These are phyloP conservation scores for Octonoba sinensis DNA, from an alignment of 2,888 invertebrate genomes.

Conservation along the genomic window DNA sequence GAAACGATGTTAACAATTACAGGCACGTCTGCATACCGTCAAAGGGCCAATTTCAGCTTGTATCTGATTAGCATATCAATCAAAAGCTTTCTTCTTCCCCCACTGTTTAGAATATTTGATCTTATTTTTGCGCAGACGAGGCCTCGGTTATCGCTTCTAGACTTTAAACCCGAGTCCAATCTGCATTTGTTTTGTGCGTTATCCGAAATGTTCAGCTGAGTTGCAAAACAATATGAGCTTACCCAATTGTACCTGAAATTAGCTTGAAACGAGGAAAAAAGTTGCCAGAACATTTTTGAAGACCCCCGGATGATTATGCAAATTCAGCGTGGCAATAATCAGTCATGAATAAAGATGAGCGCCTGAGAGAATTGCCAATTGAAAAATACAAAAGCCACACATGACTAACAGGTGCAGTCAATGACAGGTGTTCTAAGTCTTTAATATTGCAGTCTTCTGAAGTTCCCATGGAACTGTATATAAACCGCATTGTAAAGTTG, in stretches of 20 bases:
- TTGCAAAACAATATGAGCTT: constrained; percentile 45
- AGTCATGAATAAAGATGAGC: constrained; percentile 60
- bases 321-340: constrained; percentile 47
- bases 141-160: constrained; percentile 37
- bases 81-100: constrained; percentile 23
- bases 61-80: constrained; percentile 56
- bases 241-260: constrained; percentile 42
- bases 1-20: constrained; percentile 50
- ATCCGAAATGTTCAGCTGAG: neutral
- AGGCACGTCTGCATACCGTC: constrained; percentile 41
- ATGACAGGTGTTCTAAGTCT: constrained; percentile 41
- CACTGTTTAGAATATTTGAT: constrained; percentile 43
- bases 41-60: constrained; percentile 47
- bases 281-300: constrained; percentile 26
- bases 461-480: constrained; percentile 33
- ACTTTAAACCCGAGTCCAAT: constrained; percentile 37
- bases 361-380: constrained; percentile 45
- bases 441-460: constrained; percentile 20
- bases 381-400: constrained; percentile 48
- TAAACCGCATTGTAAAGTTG: constrained; percentile 20
- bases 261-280: constrained; percentile 22
- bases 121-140: constrained; percentile 32
- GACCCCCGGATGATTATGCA: constrained; percentile 45
- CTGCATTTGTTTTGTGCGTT: constrained; percentile 43
- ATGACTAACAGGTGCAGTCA: constrained; percentile 55